Percentiles rank a stretch among this genome's conserved stretches.
phyloP scores from a whole-genome alignment of 2,797 vertebrate genomes.

The Gorsachius magnificus region DNA sequence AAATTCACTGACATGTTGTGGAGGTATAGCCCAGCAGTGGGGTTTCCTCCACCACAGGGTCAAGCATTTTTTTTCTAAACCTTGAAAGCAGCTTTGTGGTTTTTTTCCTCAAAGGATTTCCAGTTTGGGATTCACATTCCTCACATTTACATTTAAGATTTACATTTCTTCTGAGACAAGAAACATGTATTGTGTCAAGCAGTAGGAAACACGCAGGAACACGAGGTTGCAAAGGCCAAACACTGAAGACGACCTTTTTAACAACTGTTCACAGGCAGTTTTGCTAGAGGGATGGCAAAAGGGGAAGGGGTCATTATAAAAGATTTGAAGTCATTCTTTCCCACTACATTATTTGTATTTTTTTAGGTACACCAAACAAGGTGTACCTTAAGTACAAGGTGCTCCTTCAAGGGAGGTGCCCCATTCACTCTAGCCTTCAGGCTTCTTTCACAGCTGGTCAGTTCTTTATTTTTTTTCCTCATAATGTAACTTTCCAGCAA shows the following conservation, averaged over 20 bases:
- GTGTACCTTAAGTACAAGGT: too few species aligned
- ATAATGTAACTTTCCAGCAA: background rate
- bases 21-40: background rate
- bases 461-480: background rate
- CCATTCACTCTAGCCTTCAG: background rate
- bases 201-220: background rate
- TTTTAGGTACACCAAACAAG: background rate
- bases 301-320: background rate
- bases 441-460: slow-evolving; percentile 17
- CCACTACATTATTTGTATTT: background rate
- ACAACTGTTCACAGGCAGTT: background rate
- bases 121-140: background rate
- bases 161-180: background rate
- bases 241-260: background rate
- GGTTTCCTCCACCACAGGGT: background rate
- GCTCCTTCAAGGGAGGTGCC: slow-evolving; percentile 1
- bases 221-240: background rate
- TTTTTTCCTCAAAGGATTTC: background rate
- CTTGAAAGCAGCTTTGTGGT: background rate
- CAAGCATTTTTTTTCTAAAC: background rate
- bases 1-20: background rate
- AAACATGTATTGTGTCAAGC: background rate
- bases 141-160: background rate
- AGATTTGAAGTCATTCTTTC: background rate
- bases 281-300: background rate